Conservation (phyloP, 1,140 invertebrate species). For the Calliphora vicina region DNA sequence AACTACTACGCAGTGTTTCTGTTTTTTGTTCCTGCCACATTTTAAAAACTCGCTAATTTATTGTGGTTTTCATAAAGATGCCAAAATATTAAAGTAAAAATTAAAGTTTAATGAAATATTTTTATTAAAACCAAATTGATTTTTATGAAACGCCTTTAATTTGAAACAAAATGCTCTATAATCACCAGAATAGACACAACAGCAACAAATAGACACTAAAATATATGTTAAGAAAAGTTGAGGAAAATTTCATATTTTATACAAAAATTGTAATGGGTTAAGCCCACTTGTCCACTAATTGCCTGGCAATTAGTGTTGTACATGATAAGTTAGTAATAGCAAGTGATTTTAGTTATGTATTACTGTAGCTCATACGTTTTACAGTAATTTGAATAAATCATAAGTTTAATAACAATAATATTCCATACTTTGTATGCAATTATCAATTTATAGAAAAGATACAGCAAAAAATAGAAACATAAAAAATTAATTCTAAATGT, state of each 20-base stretch:
- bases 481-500: no score
- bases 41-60: neutral
- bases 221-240: neutral
- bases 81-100: neutral
- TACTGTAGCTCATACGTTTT: neutral
- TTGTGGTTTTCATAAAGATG: neutral
- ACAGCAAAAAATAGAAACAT: no score
- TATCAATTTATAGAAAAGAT: no score
- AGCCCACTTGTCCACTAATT: neutral
- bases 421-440: no score
- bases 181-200: neutral
- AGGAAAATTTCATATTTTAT: neutral
- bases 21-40: neutral
- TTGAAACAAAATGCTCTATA: neutral
- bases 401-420: no score
- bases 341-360: neutral
- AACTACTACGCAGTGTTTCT: neutral
- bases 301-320: neutral
- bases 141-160: neutral
- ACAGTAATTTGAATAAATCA: neutral
- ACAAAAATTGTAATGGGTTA: neutral
- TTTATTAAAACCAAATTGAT: neutral
- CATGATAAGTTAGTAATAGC: no score
- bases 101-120: neutral
- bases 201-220: neutral